Percentiles rank a stretch among this genome's conserved stretches.
Conservation (phyloP, 2,888 invertebrate species). For the Troides oblongomaculatus region DNA sequence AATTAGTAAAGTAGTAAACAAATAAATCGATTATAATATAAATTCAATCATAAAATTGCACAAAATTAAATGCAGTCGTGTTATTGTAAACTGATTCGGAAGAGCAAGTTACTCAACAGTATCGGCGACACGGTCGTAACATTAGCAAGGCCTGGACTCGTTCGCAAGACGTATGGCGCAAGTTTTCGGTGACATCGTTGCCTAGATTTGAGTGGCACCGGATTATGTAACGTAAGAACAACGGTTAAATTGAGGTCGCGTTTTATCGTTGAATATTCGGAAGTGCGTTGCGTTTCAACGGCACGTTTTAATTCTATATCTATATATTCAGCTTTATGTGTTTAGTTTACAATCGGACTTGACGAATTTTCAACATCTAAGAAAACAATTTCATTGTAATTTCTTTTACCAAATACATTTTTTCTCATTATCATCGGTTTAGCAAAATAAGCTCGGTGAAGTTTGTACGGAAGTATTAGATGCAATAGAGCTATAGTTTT, state of each 20-base stretch:
- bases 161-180: constrained; percentile 66
- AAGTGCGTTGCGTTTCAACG: constrained; percentile 54
- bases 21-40: neutral
- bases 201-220: constrained; percentile 74
- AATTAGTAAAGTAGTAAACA: neutral
- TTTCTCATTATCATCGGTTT: too few species aligned
- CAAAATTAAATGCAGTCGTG: constrained; percentile 3
- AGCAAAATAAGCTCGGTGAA: too few species aligned
- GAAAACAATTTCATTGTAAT: too few species aligned
- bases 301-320: neutral
- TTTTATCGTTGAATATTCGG: constrained; percentile 51
- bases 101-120: constrained; percentile 36
- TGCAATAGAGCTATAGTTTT: too few species aligned
- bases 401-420: too few species aligned
- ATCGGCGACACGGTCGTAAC: constrained; percentile 33
- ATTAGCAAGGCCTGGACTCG: constrained; percentile 37
- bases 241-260: constrained; percentile 72
- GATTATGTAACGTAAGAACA: constrained; percentile 76
- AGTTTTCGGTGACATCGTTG: constrained; percentile 78
- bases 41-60: neutral
- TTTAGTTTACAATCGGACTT: neutral
- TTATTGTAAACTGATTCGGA: constrained; percentile 28
- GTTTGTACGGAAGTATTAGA: too few species aligned
- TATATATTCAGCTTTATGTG: neutral
- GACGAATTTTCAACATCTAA: neutral